A percentile compares a stretch with the other conserved stretches of the same genome.
Conservation (phyloP, 2,113 vertebrate species). For the Semicossyphus pulcher region DNA sequence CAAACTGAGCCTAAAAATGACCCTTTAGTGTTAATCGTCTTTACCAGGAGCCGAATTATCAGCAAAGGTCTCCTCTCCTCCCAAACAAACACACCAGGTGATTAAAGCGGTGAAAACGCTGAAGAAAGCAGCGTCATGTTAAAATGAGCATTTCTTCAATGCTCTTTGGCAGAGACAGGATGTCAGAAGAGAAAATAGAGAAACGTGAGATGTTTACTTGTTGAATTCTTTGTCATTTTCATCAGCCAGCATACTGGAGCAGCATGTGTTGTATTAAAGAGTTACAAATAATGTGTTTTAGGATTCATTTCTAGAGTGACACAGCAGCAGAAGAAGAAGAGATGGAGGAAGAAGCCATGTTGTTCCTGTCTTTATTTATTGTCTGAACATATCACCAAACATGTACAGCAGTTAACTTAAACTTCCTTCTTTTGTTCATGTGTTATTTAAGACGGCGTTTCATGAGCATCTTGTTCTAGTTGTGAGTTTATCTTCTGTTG, state of each 20-base stretch:
- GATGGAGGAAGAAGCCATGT: conserved; percentile 14
- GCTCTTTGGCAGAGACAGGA: too few species aligned
- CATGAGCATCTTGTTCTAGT: background rate
- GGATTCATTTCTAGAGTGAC: background rate
- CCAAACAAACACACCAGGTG: too few species aligned
- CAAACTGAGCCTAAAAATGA: too few species aligned
- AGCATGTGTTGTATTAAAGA: background rate
- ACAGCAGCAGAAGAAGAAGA: background rate
- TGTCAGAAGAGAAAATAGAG: too few species aligned
- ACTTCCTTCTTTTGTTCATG: conserved; percentile 4
- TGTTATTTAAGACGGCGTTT: conserved; percentile 22
- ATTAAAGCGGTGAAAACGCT: too few species aligned
- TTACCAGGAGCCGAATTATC: too few species aligned
- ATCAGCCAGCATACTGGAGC: background rate
- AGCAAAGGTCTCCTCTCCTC: too few species aligned
- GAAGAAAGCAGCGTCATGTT: too few species aligned
- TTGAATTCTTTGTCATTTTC: too few species aligned
- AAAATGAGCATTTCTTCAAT: too few species aligned
- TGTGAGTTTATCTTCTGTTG: background rate
- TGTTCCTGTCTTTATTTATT: conserved; percentile 54
- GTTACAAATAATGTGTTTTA: background rate
- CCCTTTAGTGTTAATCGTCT: too few species aligned
- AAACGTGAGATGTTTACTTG: too few species aligned
- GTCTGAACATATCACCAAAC: conserved; percentile 18
- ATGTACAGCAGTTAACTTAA: conserved; percentile 30